phyloP scores from a whole-genome alignment of 2,797 vertebrate genomes.

The Rhynchonycteris naso region DNA sequence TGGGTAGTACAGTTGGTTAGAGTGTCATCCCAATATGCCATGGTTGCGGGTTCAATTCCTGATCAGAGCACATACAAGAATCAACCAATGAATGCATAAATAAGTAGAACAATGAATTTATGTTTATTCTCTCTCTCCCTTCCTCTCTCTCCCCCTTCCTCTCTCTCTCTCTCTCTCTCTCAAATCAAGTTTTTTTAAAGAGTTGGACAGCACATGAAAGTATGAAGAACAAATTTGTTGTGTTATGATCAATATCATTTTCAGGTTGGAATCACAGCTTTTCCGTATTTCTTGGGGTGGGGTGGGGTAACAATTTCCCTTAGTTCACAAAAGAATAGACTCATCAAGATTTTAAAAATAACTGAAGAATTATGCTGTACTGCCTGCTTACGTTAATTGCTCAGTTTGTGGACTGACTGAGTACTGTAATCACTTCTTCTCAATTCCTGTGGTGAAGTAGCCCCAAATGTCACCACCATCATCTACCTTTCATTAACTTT shows the following conservation, averaged over 20 bases:
- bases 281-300: background rate
- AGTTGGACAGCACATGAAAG: background rate
- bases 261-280: conserved; percentile 58
- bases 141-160: too few relatives aligned
- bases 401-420: conserved; percentile 66
- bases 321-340: conserved; percentile 53
- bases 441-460: conserved; percentile 28
- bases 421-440: conserved; percentile 32
- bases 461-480: background rate
- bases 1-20: too few relatives aligned
- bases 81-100: too few relatives aligned
- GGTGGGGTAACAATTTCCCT: conserved; percentile 50
- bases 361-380: conserved; percentile 37
- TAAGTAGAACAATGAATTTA: too few relatives aligned
- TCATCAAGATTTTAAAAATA: conserved; percentile 69
- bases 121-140: too few relatives aligned
- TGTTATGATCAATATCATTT: conserved; percentile 52
- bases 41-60: too few relatives aligned
- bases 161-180: too few relatives aligned
- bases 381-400: conserved; percentile 58
- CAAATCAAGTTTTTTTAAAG: too few relatives aligned
- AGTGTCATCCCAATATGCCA: too few relatives aligned
- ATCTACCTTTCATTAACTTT: background rate
- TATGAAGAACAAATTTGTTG: conserved; percentile 47
- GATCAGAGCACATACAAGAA: too few relatives aligned